Evolutionary conservation across 2,113 vertebrate species (phyloP).

Genomic region (Hippocampus mohnikei): DNA sequence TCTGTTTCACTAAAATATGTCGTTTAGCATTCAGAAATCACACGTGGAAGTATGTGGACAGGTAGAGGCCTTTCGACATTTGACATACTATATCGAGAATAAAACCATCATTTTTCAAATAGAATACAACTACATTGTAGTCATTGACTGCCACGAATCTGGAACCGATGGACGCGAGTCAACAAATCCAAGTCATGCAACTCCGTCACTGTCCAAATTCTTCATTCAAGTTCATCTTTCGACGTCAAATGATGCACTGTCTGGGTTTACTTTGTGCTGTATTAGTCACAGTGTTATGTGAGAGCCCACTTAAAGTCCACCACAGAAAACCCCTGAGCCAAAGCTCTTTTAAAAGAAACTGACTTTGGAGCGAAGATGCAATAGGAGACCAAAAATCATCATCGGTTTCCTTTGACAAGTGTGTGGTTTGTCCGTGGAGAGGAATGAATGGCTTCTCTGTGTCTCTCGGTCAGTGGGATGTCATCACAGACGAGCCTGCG

Average conservation of each 20-base stretch:
- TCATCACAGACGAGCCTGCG: conserved; percentile 43
- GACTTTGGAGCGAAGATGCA: conserved; percentile 35
- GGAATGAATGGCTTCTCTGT: conserved; percentile 58
- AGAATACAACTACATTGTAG: neutral
- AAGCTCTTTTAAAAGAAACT: conserved; percentile 27
- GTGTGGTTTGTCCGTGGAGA: conserved; percentile 47
- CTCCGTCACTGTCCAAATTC: neutral
- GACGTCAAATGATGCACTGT: neutral
- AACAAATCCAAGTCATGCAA: neutral
- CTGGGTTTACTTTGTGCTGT: neutral
- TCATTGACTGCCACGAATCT: neutral
- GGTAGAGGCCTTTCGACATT: neutral
- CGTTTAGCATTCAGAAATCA: neutral
- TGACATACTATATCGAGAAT: neutral
- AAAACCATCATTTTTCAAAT: neutral
- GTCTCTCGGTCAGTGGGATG: conserved; percentile 48
- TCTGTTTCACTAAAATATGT: neutral
- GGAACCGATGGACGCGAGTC: neutral
- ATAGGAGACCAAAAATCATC: conserved; percentile 38
- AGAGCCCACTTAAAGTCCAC: conserved; percentile 22
- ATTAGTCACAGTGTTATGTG: conserved; percentile 26
- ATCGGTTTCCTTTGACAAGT: conserved; percentile 47
- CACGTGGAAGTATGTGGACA: neutral
- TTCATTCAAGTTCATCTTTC: neutral
- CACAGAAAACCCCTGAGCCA: conserved; percentile 20